Percentiles rank a stretch among this genome's conserved stretches.
These are phyloP conservation scores for Ochotona curzoniae DNA, from an alignment of 2,113 vertebrate species.

Conservation along the genomic window DNA sequence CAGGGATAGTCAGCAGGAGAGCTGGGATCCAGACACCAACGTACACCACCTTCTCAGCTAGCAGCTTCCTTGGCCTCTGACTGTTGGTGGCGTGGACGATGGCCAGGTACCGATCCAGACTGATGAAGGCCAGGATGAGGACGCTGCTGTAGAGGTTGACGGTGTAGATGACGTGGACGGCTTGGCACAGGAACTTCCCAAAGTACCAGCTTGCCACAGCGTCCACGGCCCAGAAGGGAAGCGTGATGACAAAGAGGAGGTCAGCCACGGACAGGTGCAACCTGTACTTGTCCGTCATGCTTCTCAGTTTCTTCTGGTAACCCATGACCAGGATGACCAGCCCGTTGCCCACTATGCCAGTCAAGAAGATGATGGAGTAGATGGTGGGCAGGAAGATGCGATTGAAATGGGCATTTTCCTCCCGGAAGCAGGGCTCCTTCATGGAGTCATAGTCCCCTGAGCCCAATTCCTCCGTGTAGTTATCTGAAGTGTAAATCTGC, in stretches of 20 bases:
- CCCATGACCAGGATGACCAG: conserved; percentile 97
- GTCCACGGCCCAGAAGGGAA: conserved; percentile 98
- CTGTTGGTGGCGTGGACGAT: conserved; percentile 97
- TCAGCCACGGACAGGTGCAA: conserved; percentile 97
- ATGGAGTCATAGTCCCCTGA: conserved; percentile 88
- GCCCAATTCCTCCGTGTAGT: conserved; percentile 83
- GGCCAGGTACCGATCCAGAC: conserved; percentile 96
- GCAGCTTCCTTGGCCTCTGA: conserved; percentile 91
- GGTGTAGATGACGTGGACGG: conserved; percentile 96
- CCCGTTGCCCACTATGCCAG: conserved; percentile 95
- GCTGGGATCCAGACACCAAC: conserved; percentile 97
- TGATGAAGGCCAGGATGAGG: conserved; percentile 98
- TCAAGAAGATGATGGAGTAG: conserved; percentile 95
- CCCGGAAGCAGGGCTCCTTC: conserved; percentile 86
- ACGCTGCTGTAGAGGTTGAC: conserved; percentile 98
- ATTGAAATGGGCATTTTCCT: conserved; percentile 89
- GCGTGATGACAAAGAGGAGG: conserved; percentile 95
- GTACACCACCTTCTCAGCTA: conserved; percentile 94
- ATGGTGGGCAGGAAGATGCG: conserved; percentile 94
- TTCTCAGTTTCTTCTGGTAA: conserved; percentile 95
- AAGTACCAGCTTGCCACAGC: conserved; percentile 94
- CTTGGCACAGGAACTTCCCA: conserved; percentile 92
- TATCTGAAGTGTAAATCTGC: conserved; percentile 87
- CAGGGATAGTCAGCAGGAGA: conserved; percentile 92
- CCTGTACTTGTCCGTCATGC: conserved; percentile 98